Conservation (phyloP, 2,113 vertebrate species). For the Mola mola region DNA sequence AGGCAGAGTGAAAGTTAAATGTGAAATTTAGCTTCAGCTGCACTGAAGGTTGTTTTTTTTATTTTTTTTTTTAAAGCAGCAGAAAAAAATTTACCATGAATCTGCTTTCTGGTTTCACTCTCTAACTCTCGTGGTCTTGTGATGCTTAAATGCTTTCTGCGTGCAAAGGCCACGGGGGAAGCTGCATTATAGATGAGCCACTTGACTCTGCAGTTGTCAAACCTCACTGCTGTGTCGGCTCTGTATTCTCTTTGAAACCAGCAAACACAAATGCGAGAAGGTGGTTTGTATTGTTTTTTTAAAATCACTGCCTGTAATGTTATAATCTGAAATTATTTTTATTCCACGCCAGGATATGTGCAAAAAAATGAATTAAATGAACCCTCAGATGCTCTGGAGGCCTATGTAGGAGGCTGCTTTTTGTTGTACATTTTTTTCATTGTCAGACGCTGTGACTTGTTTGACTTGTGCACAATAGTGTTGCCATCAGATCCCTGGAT, state of each 20-base stretch:
- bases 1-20: constrained; percentile 18
- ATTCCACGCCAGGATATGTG: not conserved
- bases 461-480: not conserved
- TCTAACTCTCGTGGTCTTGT: constrained; percentile 3
- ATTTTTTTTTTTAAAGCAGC: not conserved
- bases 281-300: no score
- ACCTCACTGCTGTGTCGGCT: constrained; percentile 24
- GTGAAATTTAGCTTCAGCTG: constrained; percentile 17
- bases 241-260: constrained; percentile 36
- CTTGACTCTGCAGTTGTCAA: constrained; percentile 67
- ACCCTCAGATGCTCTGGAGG: not conserved
- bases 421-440: no score
- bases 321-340: not conserved
- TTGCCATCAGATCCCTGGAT: constrained; percentile 3
- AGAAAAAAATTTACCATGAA: not conserved
- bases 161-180: constrained; percentile 54
- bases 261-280: constrained; percentile 15
- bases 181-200: constrained; percentile 74
- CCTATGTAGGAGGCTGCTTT: not conserved
- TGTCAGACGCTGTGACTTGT: no score
- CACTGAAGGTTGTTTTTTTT: not conserved
- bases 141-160: constrained; percentile 38
- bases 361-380: not conserved
- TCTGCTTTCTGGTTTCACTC: constrained; percentile 21
- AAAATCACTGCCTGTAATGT: not conserved